Conservation (phyloP, 2,888 invertebrate species). For the Endomychus coccineus region DNA sequence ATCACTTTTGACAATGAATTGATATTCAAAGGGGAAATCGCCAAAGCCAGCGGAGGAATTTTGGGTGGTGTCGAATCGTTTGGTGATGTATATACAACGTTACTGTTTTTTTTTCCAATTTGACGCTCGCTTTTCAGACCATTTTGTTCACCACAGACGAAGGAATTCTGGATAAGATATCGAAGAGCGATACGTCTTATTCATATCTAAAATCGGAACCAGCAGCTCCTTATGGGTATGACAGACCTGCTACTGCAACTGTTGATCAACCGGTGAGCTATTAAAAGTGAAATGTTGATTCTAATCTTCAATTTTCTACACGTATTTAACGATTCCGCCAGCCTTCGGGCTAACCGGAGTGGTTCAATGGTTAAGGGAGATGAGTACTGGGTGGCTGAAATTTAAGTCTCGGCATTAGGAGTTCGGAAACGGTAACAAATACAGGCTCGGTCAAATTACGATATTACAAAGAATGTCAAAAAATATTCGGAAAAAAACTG, state of each 20-base stretch:
- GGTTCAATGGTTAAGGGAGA: too few relatives aligned
- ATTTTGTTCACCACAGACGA: conserved; percentile 78
- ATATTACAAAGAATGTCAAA: too few relatives aligned
- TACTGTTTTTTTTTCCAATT: too few relatives aligned
- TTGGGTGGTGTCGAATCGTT: conserved; percentile 61
- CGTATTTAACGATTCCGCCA: too few relatives aligned
- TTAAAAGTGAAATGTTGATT: neutral
- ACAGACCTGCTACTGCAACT: conserved; percentile 46
- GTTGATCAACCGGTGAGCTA: conserved; percentile 1
- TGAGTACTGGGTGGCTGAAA: too few relatives aligned
- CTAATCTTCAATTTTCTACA: neutral
- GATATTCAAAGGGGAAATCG: conserved; percentile 77
- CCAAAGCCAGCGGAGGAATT: conserved; percentile 67
- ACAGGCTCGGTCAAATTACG: too few relatives aligned
- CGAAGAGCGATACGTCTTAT: conserved; percentile 47
- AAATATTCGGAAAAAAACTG: too few relatives aligned
- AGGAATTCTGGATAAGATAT: conserved; percentile 57
- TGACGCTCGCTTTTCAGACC: conserved; percentile 53
- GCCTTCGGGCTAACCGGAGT: too few relatives aligned
- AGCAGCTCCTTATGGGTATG: conserved; percentile 31
- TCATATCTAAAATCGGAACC: conserved; percentile 36
- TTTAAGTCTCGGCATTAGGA: too few relatives aligned
- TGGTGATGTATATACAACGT: conserved; percentile 67
- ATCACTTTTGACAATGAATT: conserved; percentile 59
- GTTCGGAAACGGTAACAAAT: too few relatives aligned